phyloP scores from a whole-genome alignment of 2,113 vertebrate genomes.

The Sphyrna mokarran region DNA sequence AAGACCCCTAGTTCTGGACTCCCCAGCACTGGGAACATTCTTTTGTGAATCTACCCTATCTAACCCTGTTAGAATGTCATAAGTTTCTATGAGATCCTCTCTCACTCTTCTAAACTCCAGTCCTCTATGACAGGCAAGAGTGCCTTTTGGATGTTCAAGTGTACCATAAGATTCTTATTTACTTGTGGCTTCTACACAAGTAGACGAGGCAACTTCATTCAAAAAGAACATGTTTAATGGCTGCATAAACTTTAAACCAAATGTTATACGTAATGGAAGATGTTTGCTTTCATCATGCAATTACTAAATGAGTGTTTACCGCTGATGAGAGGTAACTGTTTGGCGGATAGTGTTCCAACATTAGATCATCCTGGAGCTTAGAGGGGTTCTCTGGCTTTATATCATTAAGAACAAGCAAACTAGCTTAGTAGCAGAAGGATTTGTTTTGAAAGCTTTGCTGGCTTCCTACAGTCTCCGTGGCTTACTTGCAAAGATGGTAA shows the following conservation, averaged over 20 bases:
- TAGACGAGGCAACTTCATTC: not conserved
- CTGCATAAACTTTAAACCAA: not conserved
- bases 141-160: not conserved
- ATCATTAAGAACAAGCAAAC: conserved; percentile 2
- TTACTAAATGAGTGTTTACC: not conserved
- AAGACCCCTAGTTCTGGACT: no score
- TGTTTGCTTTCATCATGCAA: not conserved
- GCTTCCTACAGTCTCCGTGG: not conserved
- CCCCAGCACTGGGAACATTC: no score
- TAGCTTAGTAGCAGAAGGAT: conserved; percentile 1
- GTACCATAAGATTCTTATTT: not conserved
- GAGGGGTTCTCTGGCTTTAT: not conserved
- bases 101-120: no score
- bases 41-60: no score
- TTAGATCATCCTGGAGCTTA: not conserved
- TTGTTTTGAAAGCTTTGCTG: not conserved
- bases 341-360: not conserved
- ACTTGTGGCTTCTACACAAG: not conserved
- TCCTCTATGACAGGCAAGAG: no score
- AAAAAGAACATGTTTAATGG: not conserved
- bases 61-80: no score
- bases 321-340: not conserved
- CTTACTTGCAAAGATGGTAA: not conserved
- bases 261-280: not conserved
- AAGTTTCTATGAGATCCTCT: no score